Conservation (phyloP, 1,140 invertebrate genomes). For the Papilio helenus region DNA sequence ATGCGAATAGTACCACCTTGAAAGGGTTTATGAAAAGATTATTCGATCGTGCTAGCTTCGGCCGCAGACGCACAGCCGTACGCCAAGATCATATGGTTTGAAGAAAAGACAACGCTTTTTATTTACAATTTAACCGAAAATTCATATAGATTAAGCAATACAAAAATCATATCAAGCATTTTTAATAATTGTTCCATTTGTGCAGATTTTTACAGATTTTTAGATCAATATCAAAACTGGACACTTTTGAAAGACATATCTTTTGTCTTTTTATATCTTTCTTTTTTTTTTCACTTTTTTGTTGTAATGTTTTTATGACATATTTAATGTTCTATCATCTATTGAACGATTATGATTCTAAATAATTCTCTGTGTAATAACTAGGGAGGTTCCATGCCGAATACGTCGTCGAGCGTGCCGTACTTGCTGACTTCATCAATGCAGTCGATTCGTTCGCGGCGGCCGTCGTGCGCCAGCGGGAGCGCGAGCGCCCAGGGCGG, state of each 20-base stretch:
- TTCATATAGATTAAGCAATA: not conserved
- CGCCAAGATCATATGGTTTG: too few relatives aligned
- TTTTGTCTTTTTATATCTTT: not conserved
- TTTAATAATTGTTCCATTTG: not conserved
- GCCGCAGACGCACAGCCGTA: too few relatives aligned
- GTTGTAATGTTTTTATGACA: not conserved
- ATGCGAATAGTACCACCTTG: too few relatives aligned
- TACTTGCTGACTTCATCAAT: slow-evolving; percentile 92
- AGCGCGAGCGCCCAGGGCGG: slow-evolving; percentile 83
- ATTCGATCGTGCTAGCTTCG: too few relatives aligned
- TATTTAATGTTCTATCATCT: slow-evolving; percentile 28
- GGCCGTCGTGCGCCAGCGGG: slow-evolving; percentile 87
- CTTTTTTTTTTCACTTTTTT: not conserved
- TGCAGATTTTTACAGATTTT: not conserved
- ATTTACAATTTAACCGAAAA: not conserved
- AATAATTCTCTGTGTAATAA: slow-evolving; percentile 43
- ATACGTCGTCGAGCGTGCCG: slow-evolving; percentile 93
- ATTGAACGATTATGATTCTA: slow-evolving; percentile 14
- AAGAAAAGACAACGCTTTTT: not conserved
- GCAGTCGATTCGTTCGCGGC: slow-evolving; percentile 91
- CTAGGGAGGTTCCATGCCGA: slow-evolving; percentile 93
- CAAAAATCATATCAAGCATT: not conserved
- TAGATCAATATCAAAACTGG: too few relatives aligned
- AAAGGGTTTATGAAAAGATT: too few relatives aligned
- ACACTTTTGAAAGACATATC: not conserved